phyloP scores from a whole-genome alignment of 2,888 invertebrate genomes.

The Andrena flavipes region DNA sequence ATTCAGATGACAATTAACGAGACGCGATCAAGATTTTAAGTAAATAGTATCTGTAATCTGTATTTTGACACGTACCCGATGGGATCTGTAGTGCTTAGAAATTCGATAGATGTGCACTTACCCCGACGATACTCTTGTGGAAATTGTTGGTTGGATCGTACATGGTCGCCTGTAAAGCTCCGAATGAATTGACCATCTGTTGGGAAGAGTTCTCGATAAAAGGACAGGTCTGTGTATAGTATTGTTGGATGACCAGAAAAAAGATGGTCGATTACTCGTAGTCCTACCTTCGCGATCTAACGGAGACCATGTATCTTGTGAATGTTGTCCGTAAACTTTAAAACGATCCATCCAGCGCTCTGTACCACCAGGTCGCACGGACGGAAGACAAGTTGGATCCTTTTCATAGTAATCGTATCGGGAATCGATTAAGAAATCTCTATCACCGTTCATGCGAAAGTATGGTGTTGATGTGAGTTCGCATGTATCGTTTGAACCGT shows the following conservation, averaged over 20 bases:
- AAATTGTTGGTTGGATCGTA: slow-evolving; percentile 12
- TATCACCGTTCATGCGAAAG: slow-evolving; percentile 88
- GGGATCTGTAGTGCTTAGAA: too few relatives aligned
- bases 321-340: neutral
- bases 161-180: neutral
- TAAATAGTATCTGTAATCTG: too few relatives aligned
- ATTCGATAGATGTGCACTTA: slow-evolving; percentile 3
- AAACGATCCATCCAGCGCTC: neutral
- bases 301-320: neutral
- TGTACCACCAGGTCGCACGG: neutral
- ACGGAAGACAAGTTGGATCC: slow-evolving; percentile 88
- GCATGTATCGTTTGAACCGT: slow-evolving; percentile 87
- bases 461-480: slow-evolving; percentile 91
- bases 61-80: too few relatives aligned
- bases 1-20: too few relatives aligned
- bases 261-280: neutral
- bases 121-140: slow-evolving; percentile 11
- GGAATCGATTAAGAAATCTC: slow-evolving; percentile 88
- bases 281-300: neutral
- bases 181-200: neutral
- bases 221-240: neutral
- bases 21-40: too few relatives aligned
- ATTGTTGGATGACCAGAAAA: neutral
- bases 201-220: neutral
- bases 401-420: slow-evolving; percentile 93